Evolutionary conservation across 2,888 invertebrate genomes (phyloP).

Genomic region (Drosophila austrosaltans): DNA sequence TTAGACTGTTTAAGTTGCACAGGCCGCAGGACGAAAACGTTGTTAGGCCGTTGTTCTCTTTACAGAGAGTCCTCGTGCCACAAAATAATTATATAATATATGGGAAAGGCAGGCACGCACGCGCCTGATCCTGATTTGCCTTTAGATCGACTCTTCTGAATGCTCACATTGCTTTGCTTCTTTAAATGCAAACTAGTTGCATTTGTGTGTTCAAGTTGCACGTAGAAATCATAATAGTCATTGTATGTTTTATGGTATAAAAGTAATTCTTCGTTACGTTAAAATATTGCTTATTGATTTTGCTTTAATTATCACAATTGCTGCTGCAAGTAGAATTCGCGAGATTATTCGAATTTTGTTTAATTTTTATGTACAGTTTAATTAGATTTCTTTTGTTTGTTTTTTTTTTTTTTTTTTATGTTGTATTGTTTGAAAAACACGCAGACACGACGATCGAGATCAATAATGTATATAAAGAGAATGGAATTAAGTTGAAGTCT

Average conservation of each 20-base stretch:
- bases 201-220: not conserved
- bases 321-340: constrained; percentile 2
- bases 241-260: not conserved
- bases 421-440: constrained; percentile 1
- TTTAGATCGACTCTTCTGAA: not conserved
- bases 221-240: not conserved
- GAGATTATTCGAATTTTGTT: not conserved
- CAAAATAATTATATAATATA: constrained; percentile 44
- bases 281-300: not conserved
- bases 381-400: constrained; percentile 18
- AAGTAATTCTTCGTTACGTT: not conserved
- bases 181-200: constrained; percentile 22
- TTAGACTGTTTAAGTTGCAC: constrained; percentile 75
- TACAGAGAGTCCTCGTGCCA: constrained; percentile 49
- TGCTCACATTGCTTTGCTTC: constrained; percentile 16
- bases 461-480: too few relatives aligned
- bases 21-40: constrained; percentile 78
- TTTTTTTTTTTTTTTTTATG: constrained; percentile 9
- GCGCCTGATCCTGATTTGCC: constrained; percentile 15
- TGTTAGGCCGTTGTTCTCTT: constrained; percentile 65
- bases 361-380: not conserved
- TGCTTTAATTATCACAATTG: constrained; percentile 5
- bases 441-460: not conserved
- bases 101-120: constrained; percentile 25
- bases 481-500: not conserved